Conservation (phyloP, 2,888 invertebrate genomes). For the Standfussiana lucernea region DNA sequence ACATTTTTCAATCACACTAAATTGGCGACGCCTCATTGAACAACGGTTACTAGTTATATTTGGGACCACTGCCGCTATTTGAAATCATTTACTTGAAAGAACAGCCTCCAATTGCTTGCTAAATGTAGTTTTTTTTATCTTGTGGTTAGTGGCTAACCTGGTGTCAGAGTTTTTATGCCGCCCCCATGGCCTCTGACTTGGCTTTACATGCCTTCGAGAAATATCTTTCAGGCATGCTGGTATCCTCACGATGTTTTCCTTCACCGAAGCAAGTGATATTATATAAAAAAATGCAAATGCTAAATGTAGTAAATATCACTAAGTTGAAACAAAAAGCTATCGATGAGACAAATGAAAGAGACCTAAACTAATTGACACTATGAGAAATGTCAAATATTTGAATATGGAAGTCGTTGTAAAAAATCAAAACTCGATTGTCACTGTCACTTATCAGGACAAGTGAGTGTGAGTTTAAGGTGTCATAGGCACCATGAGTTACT, state of each 20-base stretch:
- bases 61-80: background rate
- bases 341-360: background rate
- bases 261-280: too few species aligned
- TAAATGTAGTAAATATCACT: too few species aligned
- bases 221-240: too few species aligned
- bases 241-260: too few species aligned
- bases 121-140: too few species aligned
- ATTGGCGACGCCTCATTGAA: constrained; percentile 45
- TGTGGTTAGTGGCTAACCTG: too few species aligned
- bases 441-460: too few species aligned
- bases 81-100: constrained; percentile 23
- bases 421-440: background rate
- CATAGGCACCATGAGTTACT: background rate
- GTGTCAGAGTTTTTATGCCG: too few species aligned
- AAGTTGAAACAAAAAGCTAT: background rate
- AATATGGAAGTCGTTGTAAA: background rate
- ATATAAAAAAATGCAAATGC: too few species aligned
- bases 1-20: constrained; percentile 61
- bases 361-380: background rate
- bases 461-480: too few species aligned
- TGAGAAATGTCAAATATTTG: background rate
- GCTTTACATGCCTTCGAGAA: too few species aligned
- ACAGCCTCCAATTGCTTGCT: background rate
- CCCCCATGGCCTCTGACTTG: too few species aligned
- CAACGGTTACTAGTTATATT: constrained; percentile 25